Percentiles rank a stretch among this genome's conserved stretches.
These are phyloP conservation scores for Neopipo cinnamomea DNA, from an alignment of 2,113 vertebrate species.

Conservation along the genomic window DNA sequence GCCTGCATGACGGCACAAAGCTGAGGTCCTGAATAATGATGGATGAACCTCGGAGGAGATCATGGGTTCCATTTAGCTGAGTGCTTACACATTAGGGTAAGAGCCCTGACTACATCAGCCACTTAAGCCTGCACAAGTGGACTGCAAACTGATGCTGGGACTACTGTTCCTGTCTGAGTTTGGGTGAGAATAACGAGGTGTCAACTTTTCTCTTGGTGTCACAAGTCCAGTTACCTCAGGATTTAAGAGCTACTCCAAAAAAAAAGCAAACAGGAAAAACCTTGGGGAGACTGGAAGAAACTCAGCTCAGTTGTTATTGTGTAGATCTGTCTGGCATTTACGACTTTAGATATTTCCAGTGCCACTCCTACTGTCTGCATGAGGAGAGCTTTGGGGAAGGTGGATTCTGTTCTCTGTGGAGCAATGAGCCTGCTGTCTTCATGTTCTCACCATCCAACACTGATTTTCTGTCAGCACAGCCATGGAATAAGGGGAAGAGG, in stretches of 20 bases:
- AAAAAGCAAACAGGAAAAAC: background rate
- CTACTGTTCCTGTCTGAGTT: background rate
- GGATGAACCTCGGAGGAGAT: constrained; percentile 40
- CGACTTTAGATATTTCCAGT: background rate
- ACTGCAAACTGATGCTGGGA: background rate
- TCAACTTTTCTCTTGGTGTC: background rate
- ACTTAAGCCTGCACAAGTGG: constrained; percentile 24
- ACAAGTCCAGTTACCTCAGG: background rate
- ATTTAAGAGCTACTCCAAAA: background rate
- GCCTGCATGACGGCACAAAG: background rate
- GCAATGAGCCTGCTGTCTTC: background rate
- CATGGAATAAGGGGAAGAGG: background rate
- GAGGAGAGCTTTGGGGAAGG: background rate
- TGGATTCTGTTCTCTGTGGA: background rate
- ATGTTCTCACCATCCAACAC: background rate
- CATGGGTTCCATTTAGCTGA: constrained; percentile 49
- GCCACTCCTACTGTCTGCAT: background rate
- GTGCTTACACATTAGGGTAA: background rate
- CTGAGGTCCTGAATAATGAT: constrained; percentile 45
- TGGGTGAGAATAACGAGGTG: background rate
- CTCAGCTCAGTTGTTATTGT: background rate
- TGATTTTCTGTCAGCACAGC: background rate
- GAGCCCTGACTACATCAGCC: constrained; percentile 13
- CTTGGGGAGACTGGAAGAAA: background rate
- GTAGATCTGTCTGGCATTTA: background rate